Evolutionary conservation across 2,113 vertebrate genomes (phyloP).

Genomic region (Corythoichthys haematopterus): DNA sequence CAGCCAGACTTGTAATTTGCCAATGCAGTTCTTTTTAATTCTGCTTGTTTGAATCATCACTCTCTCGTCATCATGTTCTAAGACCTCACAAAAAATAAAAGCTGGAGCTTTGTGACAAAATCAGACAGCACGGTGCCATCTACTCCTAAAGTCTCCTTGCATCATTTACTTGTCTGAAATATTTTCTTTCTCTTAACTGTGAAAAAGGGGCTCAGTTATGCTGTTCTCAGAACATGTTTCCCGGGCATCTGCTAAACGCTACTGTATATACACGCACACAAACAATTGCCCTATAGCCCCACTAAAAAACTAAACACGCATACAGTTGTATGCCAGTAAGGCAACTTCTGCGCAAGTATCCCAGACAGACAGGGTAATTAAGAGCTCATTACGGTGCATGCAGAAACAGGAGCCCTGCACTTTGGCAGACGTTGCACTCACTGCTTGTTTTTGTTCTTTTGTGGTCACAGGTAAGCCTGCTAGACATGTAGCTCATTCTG

Average conservation of each 20-base stretch:
- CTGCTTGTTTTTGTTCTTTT: conserved; percentile 65
- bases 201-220: conserved; percentile 57
- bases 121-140: conserved; percentile 47
- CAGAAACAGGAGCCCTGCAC: conserved; percentile 66
- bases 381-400: conserved; percentile 72
- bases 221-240: conserved; percentile 49
- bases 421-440: conserved; percentile 57
- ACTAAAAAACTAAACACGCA: conserved; percentile 36
- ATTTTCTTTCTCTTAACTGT: conserved; percentile 4
- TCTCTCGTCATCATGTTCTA: conserved; percentile 55
- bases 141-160: conserved; percentile 52
- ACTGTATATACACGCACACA: conserved; percentile 7
- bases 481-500: conserved; percentile 66
- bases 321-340: conserved; percentile 46
- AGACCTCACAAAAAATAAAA: conserved; percentile 63
- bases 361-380: conserved; percentile 74
- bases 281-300: conserved; percentile 35
- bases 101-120: conserved; percentile 41
- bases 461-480: conserved; percentile 66
- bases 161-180: conserved; percentile 56
- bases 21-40: conserved; percentile 53
- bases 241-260: conserved; percentile 45
- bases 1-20: conserved; percentile 51
- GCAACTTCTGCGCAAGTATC: conserved; percentile 49
- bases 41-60: conserved; percentile 67